Percentiles rank a stretch among this genome's conserved stretches.
phyloP scores from a whole-genome alignment of 2,888 invertebrate genomes.

The Oxycera nigricornis region DNA sequence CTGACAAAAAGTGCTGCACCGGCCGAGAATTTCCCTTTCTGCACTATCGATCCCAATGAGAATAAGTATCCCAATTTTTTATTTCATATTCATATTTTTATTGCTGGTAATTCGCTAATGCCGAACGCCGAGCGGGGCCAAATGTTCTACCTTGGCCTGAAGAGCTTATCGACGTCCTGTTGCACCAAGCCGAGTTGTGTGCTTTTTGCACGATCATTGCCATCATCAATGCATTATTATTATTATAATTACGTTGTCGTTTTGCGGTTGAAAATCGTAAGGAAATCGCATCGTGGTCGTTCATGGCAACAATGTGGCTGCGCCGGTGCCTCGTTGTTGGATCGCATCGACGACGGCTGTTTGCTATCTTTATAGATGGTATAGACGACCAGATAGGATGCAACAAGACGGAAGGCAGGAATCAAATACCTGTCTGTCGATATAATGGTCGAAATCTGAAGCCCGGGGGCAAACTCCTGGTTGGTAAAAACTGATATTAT shows the following conservation, averaged over 20 bases:
- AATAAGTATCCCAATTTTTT: conserved; percentile 79
- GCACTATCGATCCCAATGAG: conserved; percentile 99
- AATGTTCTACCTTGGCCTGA: background rate
- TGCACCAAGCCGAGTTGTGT: background rate
- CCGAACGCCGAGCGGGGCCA: no score
- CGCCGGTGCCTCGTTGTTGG: background rate
- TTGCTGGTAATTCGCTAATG: background rate
- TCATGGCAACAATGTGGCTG: background rate
- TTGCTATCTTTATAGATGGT: background rate
- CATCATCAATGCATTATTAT: conserved; percentile 22
- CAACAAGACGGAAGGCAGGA: conserved; percentile 13
- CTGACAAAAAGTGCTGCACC: conserved; percentile 96
- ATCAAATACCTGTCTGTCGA: conserved; percentile 15
- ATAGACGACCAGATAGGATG: background rate
- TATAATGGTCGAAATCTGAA: conserved; percentile 26
- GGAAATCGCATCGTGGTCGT: background rate
- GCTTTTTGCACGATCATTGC: conserved; percentile 14
- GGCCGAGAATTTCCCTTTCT: conserved; percentile 99
- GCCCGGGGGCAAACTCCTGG: conserved; percentile 43
- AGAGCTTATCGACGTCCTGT: background rate
- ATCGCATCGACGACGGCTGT: background rate
- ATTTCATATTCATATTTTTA: conserved; percentile 48
- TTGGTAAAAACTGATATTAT: conserved; percentile 45
- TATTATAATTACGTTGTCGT: conserved; percentile 28
- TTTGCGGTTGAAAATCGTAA: conserved; percentile 19